Conservation (phyloP, 2,797 vertebrate genomes). For the Tokudaia tokunoshimensis region DNA sequence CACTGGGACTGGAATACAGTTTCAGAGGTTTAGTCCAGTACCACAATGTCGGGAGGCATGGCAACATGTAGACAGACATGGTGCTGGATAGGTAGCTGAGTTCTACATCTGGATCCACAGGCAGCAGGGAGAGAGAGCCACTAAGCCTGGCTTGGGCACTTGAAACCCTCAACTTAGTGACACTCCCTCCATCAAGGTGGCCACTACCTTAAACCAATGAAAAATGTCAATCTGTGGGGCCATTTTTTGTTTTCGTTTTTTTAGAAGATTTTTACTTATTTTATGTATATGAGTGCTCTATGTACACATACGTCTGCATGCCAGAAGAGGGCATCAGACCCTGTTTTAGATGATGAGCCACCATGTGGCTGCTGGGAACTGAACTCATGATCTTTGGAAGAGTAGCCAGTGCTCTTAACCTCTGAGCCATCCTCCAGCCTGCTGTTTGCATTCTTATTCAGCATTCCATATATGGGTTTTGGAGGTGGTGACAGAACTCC, state of each 20-base stretch:
- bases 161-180: background rate
- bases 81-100: background rate
- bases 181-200: background rate
- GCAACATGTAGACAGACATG: background rate
- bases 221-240: background rate
- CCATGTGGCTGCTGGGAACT: too few relatives aligned
- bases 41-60: background rate
- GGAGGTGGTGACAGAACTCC: background rate
- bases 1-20: too few relatives aligned
- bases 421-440: too few relatives aligned
- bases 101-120: background rate
- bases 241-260: too few relatives aligned
- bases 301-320: too few relatives aligned
- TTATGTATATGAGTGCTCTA: too few relatives aligned
- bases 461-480: background rate
- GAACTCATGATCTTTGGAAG: too few relatives aligned
- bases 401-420: too few relatives aligned
- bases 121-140: background rate
- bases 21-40: background rate
- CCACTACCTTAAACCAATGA: background rate
- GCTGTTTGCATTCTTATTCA: too few relatives aligned
- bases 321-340: too few relatives aligned
- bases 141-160: background rate
- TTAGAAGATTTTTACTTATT: too few relatives aligned
- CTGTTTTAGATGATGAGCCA: too few relatives aligned